Evolutionary conservation across 2,113 vertebrate genomes (phyloP).

Genomic region (Myrmecophaga tridactyla): DNA sequence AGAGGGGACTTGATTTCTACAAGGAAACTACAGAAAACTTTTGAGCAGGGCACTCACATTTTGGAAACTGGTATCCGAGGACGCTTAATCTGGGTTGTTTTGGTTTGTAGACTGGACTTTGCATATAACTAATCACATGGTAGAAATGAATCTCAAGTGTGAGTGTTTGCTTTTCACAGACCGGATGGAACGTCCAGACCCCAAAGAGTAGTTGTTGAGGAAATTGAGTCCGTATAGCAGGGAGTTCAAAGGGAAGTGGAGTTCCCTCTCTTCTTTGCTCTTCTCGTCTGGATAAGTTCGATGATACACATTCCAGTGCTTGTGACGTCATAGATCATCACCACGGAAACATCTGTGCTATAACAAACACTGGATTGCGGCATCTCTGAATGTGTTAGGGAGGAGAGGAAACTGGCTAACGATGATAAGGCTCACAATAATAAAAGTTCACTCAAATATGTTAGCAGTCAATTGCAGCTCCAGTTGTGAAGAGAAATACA

Average conservation of each 20-base stretch:
- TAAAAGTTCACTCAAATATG: background rate
- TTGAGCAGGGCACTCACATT: background rate
- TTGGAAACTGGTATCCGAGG: background rate
- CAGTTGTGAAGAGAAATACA: background rate
- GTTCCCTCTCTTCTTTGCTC: constrained; percentile 41
- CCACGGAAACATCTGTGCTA: constrained; percentile 76
- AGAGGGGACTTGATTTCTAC: background rate
- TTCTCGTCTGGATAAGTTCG: background rate
- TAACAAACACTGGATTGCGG: constrained; percentile 67
- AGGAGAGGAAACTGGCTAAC: constrained; percentile 73
- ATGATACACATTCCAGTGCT: constrained; percentile 55
- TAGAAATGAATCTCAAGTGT: background rate
- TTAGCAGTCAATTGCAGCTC: background rate
- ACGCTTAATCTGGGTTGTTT: background rate
- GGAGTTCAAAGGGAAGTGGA: background rate
- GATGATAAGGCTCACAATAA: constrained; percentile 63
- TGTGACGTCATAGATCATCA: constrained; percentile 76
- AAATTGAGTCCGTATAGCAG: background rate
- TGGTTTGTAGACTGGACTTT: background rate
- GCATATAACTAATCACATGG: background rate
- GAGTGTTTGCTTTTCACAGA: background rate
- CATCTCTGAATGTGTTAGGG: constrained; percentile 51
- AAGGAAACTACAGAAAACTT: background rate
- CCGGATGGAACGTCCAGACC: background rate
- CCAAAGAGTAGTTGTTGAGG: constrained; percentile 17